Evolutionary conservation across 2,888 invertebrate genomes (phyloP).

Genomic region (Julus scandinavius): DNA sequence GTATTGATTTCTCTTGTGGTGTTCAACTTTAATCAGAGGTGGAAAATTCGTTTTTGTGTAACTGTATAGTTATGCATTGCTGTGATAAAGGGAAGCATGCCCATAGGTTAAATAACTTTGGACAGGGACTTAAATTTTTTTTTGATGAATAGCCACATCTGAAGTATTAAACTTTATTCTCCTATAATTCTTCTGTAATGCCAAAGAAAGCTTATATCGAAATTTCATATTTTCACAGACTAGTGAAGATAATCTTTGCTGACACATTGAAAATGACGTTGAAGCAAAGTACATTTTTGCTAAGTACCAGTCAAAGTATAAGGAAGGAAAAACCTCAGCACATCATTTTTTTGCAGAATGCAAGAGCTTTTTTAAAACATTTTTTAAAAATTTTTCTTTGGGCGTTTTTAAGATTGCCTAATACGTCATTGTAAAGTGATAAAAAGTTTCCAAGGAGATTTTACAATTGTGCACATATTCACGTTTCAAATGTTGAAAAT

Average conservation of each 20-base stretch:
- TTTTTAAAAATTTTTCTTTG: background rate
- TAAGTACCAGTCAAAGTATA: background rate
- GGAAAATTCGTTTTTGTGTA: background rate
- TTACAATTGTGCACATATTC: too few relatives aligned
- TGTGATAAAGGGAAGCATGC: background rate
- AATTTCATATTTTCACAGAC: background rate
- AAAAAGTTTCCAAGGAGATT: too few relatives aligned
- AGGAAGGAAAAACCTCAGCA: background rate
- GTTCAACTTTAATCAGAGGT: background rate
- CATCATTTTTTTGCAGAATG: background rate
- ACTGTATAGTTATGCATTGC: background rate
- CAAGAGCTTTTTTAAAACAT: background rate
- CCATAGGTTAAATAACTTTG: background rate
- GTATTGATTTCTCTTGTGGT: background rate
- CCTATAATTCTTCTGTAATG: background rate
- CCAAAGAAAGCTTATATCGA: background rate
- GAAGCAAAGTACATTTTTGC: background rate
- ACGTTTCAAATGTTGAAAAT: too few relatives aligned
- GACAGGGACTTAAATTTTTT: background rate
- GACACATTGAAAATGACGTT: background rate
- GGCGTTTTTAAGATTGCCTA: background rate
- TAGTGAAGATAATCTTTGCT: background rate
- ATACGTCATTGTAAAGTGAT: too few relatives aligned
- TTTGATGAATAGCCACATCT: constrained; percentile 12
- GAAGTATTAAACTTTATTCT: background rate